Conservation (phyloP, 2,113 vertebrate genomes). For the Thryonomys swinderianus region DNA sequence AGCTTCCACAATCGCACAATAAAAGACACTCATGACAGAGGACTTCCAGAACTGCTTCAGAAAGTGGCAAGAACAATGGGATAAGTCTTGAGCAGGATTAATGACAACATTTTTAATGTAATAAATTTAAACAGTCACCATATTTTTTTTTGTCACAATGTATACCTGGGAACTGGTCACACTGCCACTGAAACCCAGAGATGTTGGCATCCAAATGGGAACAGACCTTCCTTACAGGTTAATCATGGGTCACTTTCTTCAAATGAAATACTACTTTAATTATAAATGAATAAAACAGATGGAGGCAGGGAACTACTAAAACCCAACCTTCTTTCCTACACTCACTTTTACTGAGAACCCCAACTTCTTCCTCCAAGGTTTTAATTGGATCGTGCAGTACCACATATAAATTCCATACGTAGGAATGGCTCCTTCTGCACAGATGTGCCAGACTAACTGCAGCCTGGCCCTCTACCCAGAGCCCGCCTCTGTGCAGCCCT, state of each 20-base stretch:
- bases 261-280: not conserved
- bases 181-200: not conserved
- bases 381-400: not conserved
- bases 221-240: not conserved
- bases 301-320: not conserved
- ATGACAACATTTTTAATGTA: not conserved
- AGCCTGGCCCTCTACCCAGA: not conserved
- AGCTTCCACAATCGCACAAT: not conserved
- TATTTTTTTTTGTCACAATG: not conserved
- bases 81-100: not conserved
- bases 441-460: not conserved
- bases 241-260: not conserved
- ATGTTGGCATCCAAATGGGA: not conserved
- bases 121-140: not conserved
- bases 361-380: not conserved
- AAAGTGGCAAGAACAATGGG: not conserved
- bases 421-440: not conserved
- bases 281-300: constrained; percentile 8
- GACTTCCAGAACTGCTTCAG: not conserved
- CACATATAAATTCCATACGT: not conserved
- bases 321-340: too few relatives aligned
- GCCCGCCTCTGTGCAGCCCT: not conserved
- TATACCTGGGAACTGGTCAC: not conserved
- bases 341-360: not conserved
- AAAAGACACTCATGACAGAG: not conserved